A percentile compares a stretch with the other conserved stretches of the same genome.
phyloP scores from a whole-genome alignment of 2,888 invertebrate species.

The Drosophila histrio region DNA sequence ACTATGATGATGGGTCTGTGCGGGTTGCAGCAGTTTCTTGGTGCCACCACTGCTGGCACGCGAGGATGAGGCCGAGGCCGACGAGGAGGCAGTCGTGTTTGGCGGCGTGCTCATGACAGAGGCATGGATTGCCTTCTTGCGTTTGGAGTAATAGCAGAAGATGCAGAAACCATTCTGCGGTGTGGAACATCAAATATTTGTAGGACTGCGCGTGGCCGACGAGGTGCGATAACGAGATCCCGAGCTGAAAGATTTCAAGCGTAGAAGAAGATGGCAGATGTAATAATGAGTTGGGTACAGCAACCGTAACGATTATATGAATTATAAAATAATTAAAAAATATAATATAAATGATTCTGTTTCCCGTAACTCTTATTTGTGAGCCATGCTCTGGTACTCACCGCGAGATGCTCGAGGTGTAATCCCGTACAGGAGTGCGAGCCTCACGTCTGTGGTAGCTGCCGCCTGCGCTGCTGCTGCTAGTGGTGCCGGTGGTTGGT shows the following conservation, averaged over 20 bases:
- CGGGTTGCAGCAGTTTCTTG: conserved; percentile 53
- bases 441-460: conserved; percentile 78
- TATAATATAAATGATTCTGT: no score
- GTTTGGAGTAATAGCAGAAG: conserved; percentile 82
- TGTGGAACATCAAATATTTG: conserved; percentile 84
- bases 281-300: no score
- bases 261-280: neutral
- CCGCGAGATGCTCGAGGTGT: conserved; percentile 80
- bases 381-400: no score
- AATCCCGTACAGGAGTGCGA: conserved; percentile 76
- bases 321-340: no score
- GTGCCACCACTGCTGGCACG: conserved; percentile 64
- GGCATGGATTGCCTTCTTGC: conserved; percentile 58
- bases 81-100: conserved; percentile 69
- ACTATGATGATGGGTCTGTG: conserved; percentile 48
- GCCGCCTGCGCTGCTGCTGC: conserved; percentile 33
- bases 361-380: no score
- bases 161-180: conserved; percentile 84
- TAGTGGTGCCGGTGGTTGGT: conserved; percentile 47
- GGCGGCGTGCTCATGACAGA: conserved; percentile 39
- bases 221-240: conserved; percentile 82
- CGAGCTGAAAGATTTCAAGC: conserved; percentile 59
- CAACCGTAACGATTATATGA: no score
- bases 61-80: conserved; percentile 71
- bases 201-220: conserved; percentile 83